These are phyloP conservation scores for Phymorhynchus buccinoides DNA, from an alignment of 1,140 invertebrate genomes.

Conservation along the genomic window DNA sequence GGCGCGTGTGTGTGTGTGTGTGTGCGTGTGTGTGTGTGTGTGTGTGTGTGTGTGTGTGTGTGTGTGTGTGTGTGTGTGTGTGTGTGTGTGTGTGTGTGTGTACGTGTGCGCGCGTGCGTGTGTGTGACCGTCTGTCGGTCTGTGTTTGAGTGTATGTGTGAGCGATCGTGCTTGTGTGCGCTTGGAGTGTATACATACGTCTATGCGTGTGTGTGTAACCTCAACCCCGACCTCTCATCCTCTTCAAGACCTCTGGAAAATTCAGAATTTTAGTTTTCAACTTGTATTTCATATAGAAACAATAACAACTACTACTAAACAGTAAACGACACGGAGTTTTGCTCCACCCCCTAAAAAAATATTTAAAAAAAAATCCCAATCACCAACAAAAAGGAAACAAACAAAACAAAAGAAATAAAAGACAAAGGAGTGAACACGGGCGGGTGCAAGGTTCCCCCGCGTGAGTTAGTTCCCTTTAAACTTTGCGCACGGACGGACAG, in stretches of 20 bases:
- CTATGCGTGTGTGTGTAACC: background rate
- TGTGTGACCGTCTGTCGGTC: background rate
- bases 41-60: background rate
- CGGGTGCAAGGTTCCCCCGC: too few species aligned
- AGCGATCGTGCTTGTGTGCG: background rate
- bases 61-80: conserved; percentile 8
- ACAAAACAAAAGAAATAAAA: too few species aligned
- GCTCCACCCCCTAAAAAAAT: background rate
- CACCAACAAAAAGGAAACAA: too few species aligned
- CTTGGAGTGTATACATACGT: background rate
- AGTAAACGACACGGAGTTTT: background rate
- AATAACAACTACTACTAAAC: background rate
- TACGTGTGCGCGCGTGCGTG: conserved; percentile 20
- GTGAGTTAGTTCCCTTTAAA: too few species aligned
- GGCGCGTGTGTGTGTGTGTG: too few species aligned
- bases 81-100: conserved; percentile 10
- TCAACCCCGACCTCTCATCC: background rate
- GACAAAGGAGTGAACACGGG: too few species aligned
- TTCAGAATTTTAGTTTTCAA: background rate
- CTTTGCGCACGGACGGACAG: too few species aligned
- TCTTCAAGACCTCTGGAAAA: background rate
- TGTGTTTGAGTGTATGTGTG: background rate
- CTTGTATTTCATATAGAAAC: too few species aligned
- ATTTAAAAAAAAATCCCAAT: too few species aligned
- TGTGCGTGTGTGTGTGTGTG: too few species aligned